Base-by-base conservation (phyloP, 2,888 invertebrate species). In the Gnatocerus cornutus region DNA sequence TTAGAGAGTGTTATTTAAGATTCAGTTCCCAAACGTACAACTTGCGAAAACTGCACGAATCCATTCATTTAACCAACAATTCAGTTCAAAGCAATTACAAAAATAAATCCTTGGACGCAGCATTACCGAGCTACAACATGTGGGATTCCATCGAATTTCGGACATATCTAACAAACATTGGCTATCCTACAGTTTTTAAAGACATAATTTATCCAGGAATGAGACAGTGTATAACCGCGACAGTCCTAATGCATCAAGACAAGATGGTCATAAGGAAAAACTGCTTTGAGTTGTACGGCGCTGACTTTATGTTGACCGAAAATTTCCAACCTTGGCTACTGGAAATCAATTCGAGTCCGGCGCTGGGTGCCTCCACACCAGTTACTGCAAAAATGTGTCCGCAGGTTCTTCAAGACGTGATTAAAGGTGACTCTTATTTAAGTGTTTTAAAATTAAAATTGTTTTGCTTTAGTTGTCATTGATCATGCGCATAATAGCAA, bases 291-390 rank as follows among this genome's bases (percentile, higher is more conserved):
- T 82, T 96, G 37, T 97, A 95, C 81, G 97, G 97, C 4, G 96
- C 96, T 59, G 97, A 98, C 85, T 97, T 97, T 82, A 92, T 97
- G 87, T 83, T 97, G 37, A 93, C 94, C 66, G 92, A 95, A 78
- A 91, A 94, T 78, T 93, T 91, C 76, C 89, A 90, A 71, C 96
- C 96, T 0, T 96, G 96, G 92, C 85, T 97, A 70, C 93, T 98
- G 77, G 97, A 98, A 87, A 96, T 97, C 74, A 97, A 98, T 86
- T 93, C 94, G 1, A 92, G 92, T 80, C 97, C 97, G 0, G 93
- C 95, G 84, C 89, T 97, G 84, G 87, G 89, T 70, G 88, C 91
- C 14, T 95, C 94, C 21, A 97, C 97, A 0, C 89, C 90, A 65
- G 91, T 97, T 8, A 97, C 97, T 0, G 91, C 93, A 0, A 88